phyloP scores from a whole-genome alignment of 35 echinoderm and acorn worm genomes.

The Diadema setosum region DNA sequence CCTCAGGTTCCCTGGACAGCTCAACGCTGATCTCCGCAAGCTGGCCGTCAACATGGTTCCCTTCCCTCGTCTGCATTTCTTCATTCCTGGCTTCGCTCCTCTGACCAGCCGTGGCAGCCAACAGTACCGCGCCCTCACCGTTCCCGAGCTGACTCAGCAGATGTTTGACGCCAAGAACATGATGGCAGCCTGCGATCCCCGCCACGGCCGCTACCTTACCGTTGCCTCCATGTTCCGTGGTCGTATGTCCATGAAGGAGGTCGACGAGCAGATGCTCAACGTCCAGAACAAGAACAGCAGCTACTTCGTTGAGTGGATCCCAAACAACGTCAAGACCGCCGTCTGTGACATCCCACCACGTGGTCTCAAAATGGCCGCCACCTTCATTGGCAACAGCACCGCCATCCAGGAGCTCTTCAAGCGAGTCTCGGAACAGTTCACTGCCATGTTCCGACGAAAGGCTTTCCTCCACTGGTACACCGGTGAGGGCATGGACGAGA shows the following conservation, averaged over 20 bases:
- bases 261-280: slow-evolving; percentile 91
- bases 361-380: background rate
- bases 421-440: background rate
- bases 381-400: background rate
- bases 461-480: slow-evolving; percentile 10
- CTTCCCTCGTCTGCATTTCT: slow-evolving; percentile 41
- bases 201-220: slow-evolving; percentile 82
- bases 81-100: slow-evolving; percentile 27
- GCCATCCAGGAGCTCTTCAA: slow-evolving; percentile 18
- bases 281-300: slow-evolving; percentile 40
- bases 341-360: slow-evolving; percentile 1
- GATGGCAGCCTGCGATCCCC: slow-evolving; percentile 94
- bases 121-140: background rate
- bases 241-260: slow-evolving; percentile 95
- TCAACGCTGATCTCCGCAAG: slow-evolving; percentile 3
- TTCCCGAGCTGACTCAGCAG: slow-evolving; percentile 73
- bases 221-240: slow-evolving; percentile 84
- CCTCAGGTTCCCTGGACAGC: background rate
- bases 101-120: slow-evolving; percentile 26
- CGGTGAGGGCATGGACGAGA: slow-evolving; percentile 8
- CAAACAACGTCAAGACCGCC: background rate
- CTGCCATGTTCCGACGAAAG: slow-evolving; percentile 7
- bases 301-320: slow-evolving; percentile 13
- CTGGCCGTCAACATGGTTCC: slow-evolving; percentile 10
- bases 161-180: slow-evolving; percentile 97